These are phyloP conservation scores for Eupleurogrammus muticus DNA, from an alignment of 2,797 vertebrate species.

Conservation along the genomic window DNA sequence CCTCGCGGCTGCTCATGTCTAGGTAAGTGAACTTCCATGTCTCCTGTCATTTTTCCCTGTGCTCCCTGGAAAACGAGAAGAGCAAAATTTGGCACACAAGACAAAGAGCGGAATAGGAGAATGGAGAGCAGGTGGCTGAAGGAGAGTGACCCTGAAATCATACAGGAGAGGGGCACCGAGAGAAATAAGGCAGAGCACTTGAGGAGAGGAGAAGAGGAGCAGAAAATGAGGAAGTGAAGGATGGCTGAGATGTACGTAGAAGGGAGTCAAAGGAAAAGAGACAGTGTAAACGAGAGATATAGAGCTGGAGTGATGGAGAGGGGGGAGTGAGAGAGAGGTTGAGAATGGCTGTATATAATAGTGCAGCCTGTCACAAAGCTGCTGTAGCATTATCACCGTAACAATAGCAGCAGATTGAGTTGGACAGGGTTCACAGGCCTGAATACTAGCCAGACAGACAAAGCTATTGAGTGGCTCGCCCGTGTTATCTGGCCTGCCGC, in stretches of 20 bases:
- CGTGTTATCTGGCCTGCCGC: slow-evolving; percentile 61
- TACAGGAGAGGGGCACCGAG: slow-evolving; percentile 13
- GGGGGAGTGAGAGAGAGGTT: slow-evolving; percentile 34
- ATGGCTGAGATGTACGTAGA: slow-evolving; percentile 13
- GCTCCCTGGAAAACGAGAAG: slow-evolving; percentile 50
- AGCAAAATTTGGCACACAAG: slow-evolving; percentile 54
- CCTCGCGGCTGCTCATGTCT: slow-evolving; percentile 57
- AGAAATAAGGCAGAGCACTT: slow-evolving; percentile 32
- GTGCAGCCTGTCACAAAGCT: slow-evolving; percentile 60
- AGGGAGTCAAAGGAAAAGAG: slow-evolving; percentile 32
- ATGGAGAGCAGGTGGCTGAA: slow-evolving; percentile 50
- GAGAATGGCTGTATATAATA: slow-evolving; percentile 49
- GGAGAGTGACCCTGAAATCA: slow-evolving; percentile 32
- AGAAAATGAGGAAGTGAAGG: slow-evolving; percentile 49
- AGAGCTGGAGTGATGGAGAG: slow-evolving; percentile 8
- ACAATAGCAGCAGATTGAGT: slow-evolving; percentile 81
- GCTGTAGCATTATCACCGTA: slow-evolving; percentile 67
- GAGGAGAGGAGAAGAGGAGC: slow-evolving; percentile 26
- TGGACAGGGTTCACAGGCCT: slow-evolving; percentile 78
- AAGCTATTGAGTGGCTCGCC: slow-evolving; percentile 68
- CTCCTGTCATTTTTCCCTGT: slow-evolving; percentile 47
- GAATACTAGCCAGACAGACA: slow-evolving; percentile 69
- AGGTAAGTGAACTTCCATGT: slow-evolving; percentile 73
- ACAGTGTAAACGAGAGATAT: slow-evolving; percentile 29
- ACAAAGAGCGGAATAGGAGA: slow-evolving; percentile 35